Evolutionary conservation across 1,140 invertebrate genomes (phyloP), one percentile per base, ranked within the genome.

Genomic region (Aphelenchoides besseyi): DNA sequence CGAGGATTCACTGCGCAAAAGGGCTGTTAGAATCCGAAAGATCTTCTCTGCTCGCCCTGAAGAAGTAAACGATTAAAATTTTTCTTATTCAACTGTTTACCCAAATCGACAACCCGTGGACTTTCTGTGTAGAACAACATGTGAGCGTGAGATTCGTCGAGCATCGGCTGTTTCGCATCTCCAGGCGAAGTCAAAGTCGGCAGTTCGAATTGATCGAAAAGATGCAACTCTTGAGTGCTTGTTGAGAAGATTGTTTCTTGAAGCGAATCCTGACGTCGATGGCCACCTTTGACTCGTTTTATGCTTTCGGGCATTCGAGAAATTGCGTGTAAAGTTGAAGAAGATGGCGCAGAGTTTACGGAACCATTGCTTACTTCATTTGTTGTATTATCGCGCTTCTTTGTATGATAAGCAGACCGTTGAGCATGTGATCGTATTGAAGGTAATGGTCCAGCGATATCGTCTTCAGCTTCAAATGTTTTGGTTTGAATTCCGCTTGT

Each of bases 211-310:
- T 82, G 72, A 55, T 82, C 82, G 23, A 82, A 84, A n/a, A 80
- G 28, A 57, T 76, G 62, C 1, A 83, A 64, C 29, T 83, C 81
- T 16, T 80, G 72, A 1, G 81, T 83, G 2, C 74, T 77, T 57
- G 80, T 82, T 30, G 41, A 72, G 69, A 84, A 83, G 37, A 83
- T 83, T 0, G 73, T 82, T 57, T 83, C 81, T 52, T 82, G 82
- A 3, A 83, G 69, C 2, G 81, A 83, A 70, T 83, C 81, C 55
- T 83, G 81, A 26, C 81, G 30, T 28, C 82, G 33, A 61, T 83
- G 81, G 0, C 81, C 81, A 29, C 68, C 72, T 52, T 81, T 82
- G 23, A 82, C 70, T 16, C 82, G 52, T 61, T 76, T 75, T n/a
- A 82, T 81, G 26, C 48, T 73, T 23, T 76, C 82, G 3, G 69